Conservation (phyloP, 2,888 invertebrate species). For the Andrena bucephala region DNA sequence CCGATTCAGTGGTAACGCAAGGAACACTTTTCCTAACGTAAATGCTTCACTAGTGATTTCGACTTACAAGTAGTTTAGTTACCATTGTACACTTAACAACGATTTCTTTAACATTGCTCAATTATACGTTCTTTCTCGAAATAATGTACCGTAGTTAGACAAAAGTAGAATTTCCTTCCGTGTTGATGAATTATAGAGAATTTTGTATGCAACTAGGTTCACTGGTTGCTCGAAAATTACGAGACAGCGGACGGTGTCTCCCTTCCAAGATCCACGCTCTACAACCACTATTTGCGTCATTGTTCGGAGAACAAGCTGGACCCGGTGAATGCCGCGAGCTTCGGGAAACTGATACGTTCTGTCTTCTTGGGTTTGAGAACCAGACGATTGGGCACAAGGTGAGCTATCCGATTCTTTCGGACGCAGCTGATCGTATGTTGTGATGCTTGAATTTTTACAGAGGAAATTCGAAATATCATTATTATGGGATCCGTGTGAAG, state of each 20-base stretch:
- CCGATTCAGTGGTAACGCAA: background rate
- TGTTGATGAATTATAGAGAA: background rate
- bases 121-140: background rate
- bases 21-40: constrained; percentile 7
- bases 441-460: constrained; percentile 82
- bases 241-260: constrained; percentile 98
- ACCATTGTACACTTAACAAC: background rate
- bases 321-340: constrained; percentile 99
- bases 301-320: constrained; percentile 97
- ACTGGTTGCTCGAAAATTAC: constrained; percentile 99
- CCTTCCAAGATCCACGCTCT: constrained; percentile 96
- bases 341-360: constrained; percentile 99
- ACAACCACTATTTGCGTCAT: constrained; percentile 98
- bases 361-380: constrained; percentile 98
- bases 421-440: background rate
- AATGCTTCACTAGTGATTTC: constrained; percentile 3
- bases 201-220: constrained; percentile 87
- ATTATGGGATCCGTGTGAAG: constrained; percentile 99
- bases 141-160: background rate
- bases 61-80: constrained; percentile 11
- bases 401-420: background rate
- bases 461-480: constrained; percentile 99
- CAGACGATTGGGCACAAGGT: constrained; percentile 96
- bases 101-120: background rate
- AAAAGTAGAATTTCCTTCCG: background rate